Evolutionary conservation across 2,888 invertebrate species (phyloP), one percentile per base, ranked within the genome.

Genomic region (Sialis lutaria): DNA sequence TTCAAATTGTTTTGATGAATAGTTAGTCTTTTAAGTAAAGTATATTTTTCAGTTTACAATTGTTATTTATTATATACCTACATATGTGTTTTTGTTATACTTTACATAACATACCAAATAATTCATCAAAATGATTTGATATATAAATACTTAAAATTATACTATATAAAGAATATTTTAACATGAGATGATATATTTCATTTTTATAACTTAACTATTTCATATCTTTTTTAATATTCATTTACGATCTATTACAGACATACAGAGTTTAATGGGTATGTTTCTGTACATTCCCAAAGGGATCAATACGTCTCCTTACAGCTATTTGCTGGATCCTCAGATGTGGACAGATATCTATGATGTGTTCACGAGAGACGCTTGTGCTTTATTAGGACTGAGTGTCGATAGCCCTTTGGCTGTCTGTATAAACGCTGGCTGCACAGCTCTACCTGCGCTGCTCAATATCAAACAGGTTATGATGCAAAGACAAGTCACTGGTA

Each of bases 381-480:
- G 96, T 66, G 76, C 84, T 48, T 71, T 95, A 48, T 73, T 95
- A 53, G 91, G 92, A 0, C 75, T 96, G 54, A 92, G 85, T 57
- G 82, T 86, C 44, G 86, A 88, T 58, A 89, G 88, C 57, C 90
- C 95, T 31, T 73, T 97, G 47, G 85, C 89, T 50, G 90, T 92
- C 54, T 91, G 91, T 53, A 81, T 95, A 54, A 82, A 87, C 61
- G 92, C 95, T 31, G 97, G 97, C 42, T 89, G 90, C 58, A 81
- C 82, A 33, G 95, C 96, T 42, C 70, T 98, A 56, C 97, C 97
- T 12, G 92, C 95, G 40, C 72, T 98, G 50, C 74, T 96, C 50
- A 95, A 92, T 67, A 90, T 97, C 53, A 86, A 87, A 60, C 87
- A 89, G 69, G 86, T 88, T 1, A 89, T 90, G 88, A 77, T 82